Base-by-base conservation (phyloP, 2,888 invertebrate species). In the Cylindroiulus punctatus region DNA sequence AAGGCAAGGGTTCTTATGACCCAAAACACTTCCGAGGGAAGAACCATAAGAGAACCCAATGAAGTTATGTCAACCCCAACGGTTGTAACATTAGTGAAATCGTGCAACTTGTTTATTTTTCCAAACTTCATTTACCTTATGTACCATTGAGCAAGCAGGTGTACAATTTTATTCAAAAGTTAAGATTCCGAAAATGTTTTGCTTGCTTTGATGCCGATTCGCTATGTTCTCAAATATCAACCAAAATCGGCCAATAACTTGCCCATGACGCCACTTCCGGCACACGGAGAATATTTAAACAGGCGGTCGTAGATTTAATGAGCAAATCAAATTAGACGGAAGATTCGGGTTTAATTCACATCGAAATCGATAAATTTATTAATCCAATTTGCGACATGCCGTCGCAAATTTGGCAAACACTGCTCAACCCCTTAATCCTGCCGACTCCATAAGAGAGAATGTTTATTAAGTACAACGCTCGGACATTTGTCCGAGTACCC, bases 331-430 rank as follows among this genome's bases (percentile, higher is more conserved):
- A 30, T 76, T 76, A 26, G 76, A 76, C 26, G 30, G 4, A 76
- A 76, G 14, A 76, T 14, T 30, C 30, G 30, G 30, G 30, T 76
- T 76, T 32, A 76, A 76, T 76, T 76, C 10, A 30, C 30, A 32
- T 76, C 30, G 12, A 76, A 76, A 76, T 76, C 76, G 76, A 76
- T 76, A 76, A 76, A 76, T 76, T 12, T 30, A 76, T 32, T 76
- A 76, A 76, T 52, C 30, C 76, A 76, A 30, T 76, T 76, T 76
- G 76, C 30, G 76, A 30, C 76, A 30, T 8, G 14, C 76, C 30
- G 17, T 32, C 30, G 76, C 76, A 76, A 30, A 76, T 76, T 76
- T 76, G 30, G 14, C 76, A 30, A 4, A 30, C 76, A 14, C 30
- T 76, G 76, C 17, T 76, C 30, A 76, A 76, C 17, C 76, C 76